These are phyloP conservation scores for Zosterops japonicus DNA, from an alignment of 2,113 vertebrate genomes.

Conservation along the genomic window DNA sequence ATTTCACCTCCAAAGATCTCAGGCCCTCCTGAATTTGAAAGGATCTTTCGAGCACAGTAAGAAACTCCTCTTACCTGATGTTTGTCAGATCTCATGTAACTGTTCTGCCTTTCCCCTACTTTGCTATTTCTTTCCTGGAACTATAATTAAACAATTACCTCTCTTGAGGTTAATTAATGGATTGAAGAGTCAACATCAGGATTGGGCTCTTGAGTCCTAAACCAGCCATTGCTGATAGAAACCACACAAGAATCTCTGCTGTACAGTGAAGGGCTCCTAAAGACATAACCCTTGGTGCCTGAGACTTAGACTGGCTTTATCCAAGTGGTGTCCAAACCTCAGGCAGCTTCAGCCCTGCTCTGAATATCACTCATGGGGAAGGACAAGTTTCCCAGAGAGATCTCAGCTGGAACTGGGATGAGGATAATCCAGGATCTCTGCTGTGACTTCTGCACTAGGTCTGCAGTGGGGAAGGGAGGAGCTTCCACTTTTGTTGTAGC, in stretches of 20 bases:
- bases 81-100: neutral
- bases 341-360: neutral
- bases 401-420: neutral
- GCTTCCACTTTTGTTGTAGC: neutral
- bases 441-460: neutral
- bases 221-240: neutral
- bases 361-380: neutral
- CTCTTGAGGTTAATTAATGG: neutral
- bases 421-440: neutral
- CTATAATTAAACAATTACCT: neutral
- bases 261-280: neutral
- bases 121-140: neutral
- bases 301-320: neutral
- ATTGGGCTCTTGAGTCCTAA: neutral
- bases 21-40: constrained; percentile 86
- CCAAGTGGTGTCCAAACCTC: neutral
- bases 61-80: neutral
- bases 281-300: neutral
- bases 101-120: neutral
- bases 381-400: neutral
- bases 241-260: neutral
- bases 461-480: neutral
- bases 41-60: constrained; percentile 92
- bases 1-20: constrained; percentile 81
- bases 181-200: neutral